Percentiles rank a stretch among this genome's conserved stretches.
phyloP scores from a whole-genome alignment of 2,797 vertebrate species.

The Leptodactylus fallax region DNA sequence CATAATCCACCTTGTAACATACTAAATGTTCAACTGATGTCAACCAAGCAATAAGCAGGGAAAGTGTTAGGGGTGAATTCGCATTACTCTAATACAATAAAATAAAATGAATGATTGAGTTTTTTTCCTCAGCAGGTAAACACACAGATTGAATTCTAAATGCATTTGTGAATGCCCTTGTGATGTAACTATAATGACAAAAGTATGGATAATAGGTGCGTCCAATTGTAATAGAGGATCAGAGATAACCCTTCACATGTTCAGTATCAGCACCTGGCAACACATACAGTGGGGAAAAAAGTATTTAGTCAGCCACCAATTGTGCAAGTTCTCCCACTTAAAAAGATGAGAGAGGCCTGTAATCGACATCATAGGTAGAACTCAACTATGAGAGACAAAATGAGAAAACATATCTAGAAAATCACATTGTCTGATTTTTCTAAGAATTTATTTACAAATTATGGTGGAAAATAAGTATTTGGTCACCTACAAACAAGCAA shows the following conservation, averaged over 20 bases:
- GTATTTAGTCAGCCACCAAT: too few relatives aligned
- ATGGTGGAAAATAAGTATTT: too few relatives aligned
- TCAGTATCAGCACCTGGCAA: constrained; percentile 18
- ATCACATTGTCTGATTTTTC: too few relatives aligned
- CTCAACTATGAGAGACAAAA: too few relatives aligned
- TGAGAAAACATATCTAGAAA: too few relatives aligned
- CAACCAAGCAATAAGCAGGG: constrained; percentile 58
- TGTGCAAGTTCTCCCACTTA: too few relatives aligned
- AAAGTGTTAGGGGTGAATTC: constrained; percentile 61
- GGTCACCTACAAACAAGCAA: too few relatives aligned
- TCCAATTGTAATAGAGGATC: constrained; percentile 4
- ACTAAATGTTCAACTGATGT: constrained; percentile 61
- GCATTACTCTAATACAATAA: constrained; percentile 61
- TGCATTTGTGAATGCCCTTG: constrained; percentile 54
- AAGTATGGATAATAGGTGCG: constrained; percentile 24
- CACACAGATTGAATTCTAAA: constrained; percentile 53
- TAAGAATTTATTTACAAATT: too few relatives aligned
- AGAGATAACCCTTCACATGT: constrained; percentile 27
- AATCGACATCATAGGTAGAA: too few relatives aligned
- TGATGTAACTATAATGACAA: constrained; percentile 54
- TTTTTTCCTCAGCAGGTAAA: constrained; percentile 50
- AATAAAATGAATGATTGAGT: constrained; percentile 56
- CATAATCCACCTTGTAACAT: constrained; percentile 62
- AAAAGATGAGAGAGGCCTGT: too few relatives aligned
- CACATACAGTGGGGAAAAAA: too few relatives aligned